Evolutionary conservation across 2,888 invertebrate genomes (phyloP).

Genomic region (Strigamia transsilvanica): DNA sequence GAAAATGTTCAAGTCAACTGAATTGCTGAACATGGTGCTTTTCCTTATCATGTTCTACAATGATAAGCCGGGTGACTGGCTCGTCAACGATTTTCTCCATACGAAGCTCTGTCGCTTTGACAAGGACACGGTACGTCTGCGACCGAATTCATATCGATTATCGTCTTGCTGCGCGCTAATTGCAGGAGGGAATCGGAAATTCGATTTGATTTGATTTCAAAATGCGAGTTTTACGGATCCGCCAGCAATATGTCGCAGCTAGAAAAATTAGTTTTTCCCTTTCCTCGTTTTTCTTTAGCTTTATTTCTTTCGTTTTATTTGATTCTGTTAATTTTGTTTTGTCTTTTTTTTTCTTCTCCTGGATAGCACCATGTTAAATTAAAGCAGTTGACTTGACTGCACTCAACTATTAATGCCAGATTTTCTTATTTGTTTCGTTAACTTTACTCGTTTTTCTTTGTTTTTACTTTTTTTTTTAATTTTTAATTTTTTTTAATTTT

Average conservation of each 20-base stretch:
- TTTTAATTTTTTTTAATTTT: not conserved
- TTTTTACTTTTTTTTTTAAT: not conserved
- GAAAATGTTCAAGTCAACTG: conserved; percentile 84
- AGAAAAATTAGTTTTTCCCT: not conserved
- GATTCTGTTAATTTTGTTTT: not conserved
- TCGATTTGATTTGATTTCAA: no score
- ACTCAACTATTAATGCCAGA: not conserved
- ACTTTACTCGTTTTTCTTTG: not conserved
- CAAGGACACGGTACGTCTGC: conserved; percentile 60
- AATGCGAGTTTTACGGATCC: no score
- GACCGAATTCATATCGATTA: not conserved
- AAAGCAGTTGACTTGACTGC: conserved; percentile 32
- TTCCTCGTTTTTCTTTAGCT: not conserved
- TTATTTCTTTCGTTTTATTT: not conserved
- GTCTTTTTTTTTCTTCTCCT: not conserved
- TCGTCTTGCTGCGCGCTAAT: no score
- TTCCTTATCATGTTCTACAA: conserved; percentile 95
- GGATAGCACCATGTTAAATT: conserved; percentile 20
- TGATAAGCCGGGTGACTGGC: conserved; percentile 97
- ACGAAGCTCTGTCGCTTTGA: conserved; percentile 81
- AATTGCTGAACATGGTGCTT: conserved; percentile 84
- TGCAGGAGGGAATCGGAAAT: not conserved
- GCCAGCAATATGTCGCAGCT: not conserved
- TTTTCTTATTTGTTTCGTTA: not conserved
- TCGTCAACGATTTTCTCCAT: conserved; percentile 85